These are phyloP conservation scores for Jacana jacana DNA, from an alignment of 2,113 vertebrate genomes.

Conservation along the genomic window DNA sequence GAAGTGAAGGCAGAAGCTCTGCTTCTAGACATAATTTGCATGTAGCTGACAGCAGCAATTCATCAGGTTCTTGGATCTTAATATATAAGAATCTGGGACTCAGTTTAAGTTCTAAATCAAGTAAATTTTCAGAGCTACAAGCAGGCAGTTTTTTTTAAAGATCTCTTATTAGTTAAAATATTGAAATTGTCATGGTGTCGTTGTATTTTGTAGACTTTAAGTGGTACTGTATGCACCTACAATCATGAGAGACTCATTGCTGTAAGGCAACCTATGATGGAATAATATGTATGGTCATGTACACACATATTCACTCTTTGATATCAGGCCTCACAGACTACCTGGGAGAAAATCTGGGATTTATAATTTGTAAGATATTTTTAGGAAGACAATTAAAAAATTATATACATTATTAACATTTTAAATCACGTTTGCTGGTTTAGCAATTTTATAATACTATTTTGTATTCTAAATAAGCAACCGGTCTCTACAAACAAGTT, in stretches of 20 bases:
- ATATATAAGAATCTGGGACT: not conserved
- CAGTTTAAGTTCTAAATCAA: not conserved
- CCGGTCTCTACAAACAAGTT: not conserved
- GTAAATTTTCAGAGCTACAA: not conserved
- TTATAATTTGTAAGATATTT: not conserved
- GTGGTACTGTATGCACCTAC: not conserved
- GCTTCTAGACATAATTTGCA: conserved; percentile 18
- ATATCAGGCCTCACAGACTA: not conserved
- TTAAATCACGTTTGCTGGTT: not conserved
- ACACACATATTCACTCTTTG: not conserved
- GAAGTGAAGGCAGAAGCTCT: not conserved
- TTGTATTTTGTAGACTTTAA: not conserved
- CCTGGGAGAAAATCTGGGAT: not conserved
- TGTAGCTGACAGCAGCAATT: conserved; percentile 18
- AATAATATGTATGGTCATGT: not conserved
- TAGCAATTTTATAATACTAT: not conserved
- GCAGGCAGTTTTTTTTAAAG: not conserved
- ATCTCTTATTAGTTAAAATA: not conserved
- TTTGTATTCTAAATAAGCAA: not conserved
- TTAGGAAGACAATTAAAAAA: not conserved
- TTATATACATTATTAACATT: not conserved
- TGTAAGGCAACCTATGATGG: not conserved
- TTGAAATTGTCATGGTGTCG: not conserved
- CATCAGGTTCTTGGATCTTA: conserved; percentile 9
- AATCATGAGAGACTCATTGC: not conserved